Conservation (phyloP, 1,140 invertebrate genomes). For the Meloidogyne floridensis region DNA sequence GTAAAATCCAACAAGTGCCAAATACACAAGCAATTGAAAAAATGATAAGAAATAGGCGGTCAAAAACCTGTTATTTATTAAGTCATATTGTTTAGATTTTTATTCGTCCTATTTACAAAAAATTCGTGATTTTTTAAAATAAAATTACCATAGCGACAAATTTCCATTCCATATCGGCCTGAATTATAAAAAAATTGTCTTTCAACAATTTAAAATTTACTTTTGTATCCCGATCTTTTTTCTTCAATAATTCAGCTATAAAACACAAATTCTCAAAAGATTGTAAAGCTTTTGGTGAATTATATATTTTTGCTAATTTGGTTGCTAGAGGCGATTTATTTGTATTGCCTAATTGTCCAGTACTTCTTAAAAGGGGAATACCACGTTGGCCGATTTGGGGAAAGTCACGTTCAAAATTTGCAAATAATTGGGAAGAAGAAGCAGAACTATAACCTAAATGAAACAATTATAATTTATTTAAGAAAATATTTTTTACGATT, state of each 20-base stretch:
- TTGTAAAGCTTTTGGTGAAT: conserved; percentile 64
- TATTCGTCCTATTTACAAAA: neutral
- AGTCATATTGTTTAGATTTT: too few species aligned
- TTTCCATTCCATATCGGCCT: conserved; percentile 82
- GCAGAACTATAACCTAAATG: neutral
- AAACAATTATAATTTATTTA: neutral
- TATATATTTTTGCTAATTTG: conserved; percentile 48
- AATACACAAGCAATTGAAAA: conserved; percentile 84
- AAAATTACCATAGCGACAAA: conserved; percentile 75
- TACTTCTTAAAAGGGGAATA: conserved; percentile 4
- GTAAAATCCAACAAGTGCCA: conserved; percentile 77
- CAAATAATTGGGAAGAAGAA: neutral
- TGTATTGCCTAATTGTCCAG: neutral
- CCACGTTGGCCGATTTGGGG: neutral
- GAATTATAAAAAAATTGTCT: conserved; percentile 23
- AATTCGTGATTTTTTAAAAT: neutral
- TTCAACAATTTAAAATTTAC: conserved; percentile 36
- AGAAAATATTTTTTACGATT: conserved; percentile 2
- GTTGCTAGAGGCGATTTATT: conserved; percentile 13
- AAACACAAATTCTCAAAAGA: conserved; percentile 66
- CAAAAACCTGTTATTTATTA: conserved; percentile 78
- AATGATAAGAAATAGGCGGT: conserved; percentile 94
- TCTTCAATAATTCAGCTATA: conserved; percentile 64
- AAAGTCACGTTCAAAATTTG: neutral
- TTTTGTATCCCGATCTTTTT: conserved; percentile 65